Base-by-base conservation (phyloP, 92 coral and sea anemone species). In the Phymanthus crucifer region DNA sequence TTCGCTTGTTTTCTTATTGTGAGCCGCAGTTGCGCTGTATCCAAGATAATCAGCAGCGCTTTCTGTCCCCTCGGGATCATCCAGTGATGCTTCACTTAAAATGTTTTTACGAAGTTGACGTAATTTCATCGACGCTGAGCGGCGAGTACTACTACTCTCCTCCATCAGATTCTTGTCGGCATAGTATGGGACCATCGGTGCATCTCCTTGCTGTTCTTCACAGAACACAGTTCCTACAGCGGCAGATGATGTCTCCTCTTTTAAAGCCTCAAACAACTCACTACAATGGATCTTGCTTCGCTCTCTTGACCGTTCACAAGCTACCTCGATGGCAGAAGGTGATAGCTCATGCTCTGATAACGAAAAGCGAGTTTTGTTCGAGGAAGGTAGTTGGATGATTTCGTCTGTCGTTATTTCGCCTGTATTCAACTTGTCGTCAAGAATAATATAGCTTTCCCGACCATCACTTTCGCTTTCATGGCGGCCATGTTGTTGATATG, bases 251-350 rank as follows among this genome's bases (percentile, higher is more conserved):
- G 10, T 11, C 14, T 10, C 68, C 7, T 77, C 80, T 45, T 32
- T 77, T 33, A 77, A 65, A n/a, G 81, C 45, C 33, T 77, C 81
- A 77, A 77, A 77, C 56, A 77, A 26, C 72, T 61, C 26, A 24
- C 72, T 21, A 40, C 72, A 61, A 37, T 54, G 38, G 17, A 12
- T 26, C 65, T 77, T 77, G 54, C 81, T 77, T 77, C 40, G 45
- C 32, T 35, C 23, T 14, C 47, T 57, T 23, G 81, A 77, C 54
- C 64, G 8, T 54, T 57, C 29, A 61, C 68, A 61, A 61, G 19
- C 34, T 11, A 61, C 31, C 38, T 24, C 17, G 65, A 64, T 36
- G 31, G 19, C 73, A 16, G 48, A 35, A 61, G 81, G 6, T 57
- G 70, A 12, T 14, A 58, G 35, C 38, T 69, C 12, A 33, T 54